Evolutionary conservation across 2,113 vertebrate genomes (phyloP).

Genomic region (Ctenomys sociabilis): DNA sequence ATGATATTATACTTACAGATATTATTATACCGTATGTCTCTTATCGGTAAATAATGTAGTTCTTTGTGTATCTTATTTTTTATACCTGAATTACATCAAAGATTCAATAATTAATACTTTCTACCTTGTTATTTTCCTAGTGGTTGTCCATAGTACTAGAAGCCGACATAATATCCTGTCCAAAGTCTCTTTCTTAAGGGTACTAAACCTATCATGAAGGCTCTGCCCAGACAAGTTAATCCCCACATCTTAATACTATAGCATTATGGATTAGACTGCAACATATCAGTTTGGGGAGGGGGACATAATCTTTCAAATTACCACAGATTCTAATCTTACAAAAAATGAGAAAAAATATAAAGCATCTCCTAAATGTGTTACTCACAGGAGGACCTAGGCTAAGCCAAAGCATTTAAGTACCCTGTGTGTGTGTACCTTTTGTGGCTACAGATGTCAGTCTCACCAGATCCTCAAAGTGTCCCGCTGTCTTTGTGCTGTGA

Average conservation of each 20-base stretch:
- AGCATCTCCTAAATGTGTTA: not conserved
- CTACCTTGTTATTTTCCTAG: no score
- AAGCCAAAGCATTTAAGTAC: not conserved
- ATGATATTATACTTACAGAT: no score
- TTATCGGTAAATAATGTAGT: no score
- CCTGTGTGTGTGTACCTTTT: not conserved
- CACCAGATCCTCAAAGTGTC: conserved; percentile 17
- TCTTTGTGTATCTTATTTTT: no score
- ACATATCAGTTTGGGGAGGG: not conserved
- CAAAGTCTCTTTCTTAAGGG: not conserved
- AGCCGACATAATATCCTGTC: no score
- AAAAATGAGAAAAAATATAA: not conserved
- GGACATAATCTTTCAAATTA: not conserved
- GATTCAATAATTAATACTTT: no score
- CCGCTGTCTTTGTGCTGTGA: not conserved
- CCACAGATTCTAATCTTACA: not conserved
- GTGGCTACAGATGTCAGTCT: not conserved
- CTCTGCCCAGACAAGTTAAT: not conserved
- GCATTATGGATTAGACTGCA: not conserved
- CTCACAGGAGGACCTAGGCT: not conserved
- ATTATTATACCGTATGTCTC: no score
- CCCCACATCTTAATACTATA: not conserved
- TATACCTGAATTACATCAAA: no score
- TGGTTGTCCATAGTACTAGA: no score
- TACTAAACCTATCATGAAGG: not conserved